Percentiles rank a stretch among this genome's conserved stretches.
Evolutionary conservation across 2,888 invertebrate species (phyloP).

Genomic region (Dicyrtoma fusca): DNA sequence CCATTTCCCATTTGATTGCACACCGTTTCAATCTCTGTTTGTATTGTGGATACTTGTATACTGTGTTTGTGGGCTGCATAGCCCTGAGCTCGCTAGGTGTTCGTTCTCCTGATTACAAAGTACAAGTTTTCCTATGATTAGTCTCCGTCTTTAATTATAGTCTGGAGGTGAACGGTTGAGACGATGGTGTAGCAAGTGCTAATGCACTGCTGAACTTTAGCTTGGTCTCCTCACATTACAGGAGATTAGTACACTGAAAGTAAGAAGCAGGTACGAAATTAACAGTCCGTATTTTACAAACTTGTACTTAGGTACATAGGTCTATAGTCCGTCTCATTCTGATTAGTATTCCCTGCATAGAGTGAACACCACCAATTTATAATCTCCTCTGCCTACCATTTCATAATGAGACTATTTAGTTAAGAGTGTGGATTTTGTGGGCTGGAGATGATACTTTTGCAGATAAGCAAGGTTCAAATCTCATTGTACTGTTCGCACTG

Average conservation of each 20-base stretch:
- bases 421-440: slow-evolving; percentile 8
- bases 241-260: no score
- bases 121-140: not conserved
- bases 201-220: no score
- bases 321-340: not conserved
- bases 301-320: not conserved
- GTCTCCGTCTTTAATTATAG: not conserved
- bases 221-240: no score
- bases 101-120: not conserved
- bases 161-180: no score
- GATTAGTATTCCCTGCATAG: not conserved
- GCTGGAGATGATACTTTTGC: not conserved
- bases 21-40: no score
- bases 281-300: slow-evolving; percentile 7
- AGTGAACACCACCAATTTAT: no score
- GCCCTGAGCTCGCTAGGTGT: not conserved
- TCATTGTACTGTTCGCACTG: no score
- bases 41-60: no score
- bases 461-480: no score
- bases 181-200: no score
- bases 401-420: slow-evolving; percentile 24
- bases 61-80: no score
- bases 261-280: not conserved
- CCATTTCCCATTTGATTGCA: no score
- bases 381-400: slow-evolving; percentile 6